These are phyloP conservation scores for Phenganax subtilis DNA, from an alignment of 92 coral and sea anemone genomes.

Conservation along the genomic window DNA sequence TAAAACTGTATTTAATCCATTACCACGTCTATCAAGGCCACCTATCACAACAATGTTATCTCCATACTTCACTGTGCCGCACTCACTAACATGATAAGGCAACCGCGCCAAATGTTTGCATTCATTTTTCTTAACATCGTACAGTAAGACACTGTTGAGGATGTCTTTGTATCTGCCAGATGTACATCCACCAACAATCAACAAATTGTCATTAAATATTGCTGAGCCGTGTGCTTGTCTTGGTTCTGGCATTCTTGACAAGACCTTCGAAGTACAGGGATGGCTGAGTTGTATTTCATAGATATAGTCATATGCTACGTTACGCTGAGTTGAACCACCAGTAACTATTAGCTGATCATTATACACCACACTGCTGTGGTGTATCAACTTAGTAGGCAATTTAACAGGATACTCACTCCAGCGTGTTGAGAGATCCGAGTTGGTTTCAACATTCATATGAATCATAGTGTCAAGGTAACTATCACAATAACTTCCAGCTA, in stretches of 20 bases:
- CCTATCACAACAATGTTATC: slow-evolving; percentile 16
- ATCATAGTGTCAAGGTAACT: neutral
- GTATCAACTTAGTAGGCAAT: no score
- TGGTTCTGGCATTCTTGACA: neutral
- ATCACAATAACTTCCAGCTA: neutral
- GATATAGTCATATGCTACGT: neutral
- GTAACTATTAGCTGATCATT: neutral
- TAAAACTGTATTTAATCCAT: neutral
- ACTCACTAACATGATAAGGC: neutral
- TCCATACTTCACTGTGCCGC: slow-evolving; percentile 13
- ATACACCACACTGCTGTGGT: no score
- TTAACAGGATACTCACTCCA: no score
- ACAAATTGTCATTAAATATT: neutral
- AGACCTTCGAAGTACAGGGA: neutral
- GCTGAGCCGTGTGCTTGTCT: neutral
- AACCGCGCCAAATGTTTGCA: neutral
- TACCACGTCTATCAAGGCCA: neutral
- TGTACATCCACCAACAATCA: neutral
- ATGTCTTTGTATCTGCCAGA: neutral
- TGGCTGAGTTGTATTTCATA: neutral
- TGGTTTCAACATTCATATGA: neutral
- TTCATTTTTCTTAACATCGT: neutral
- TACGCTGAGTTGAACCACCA: neutral
- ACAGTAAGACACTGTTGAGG: neutral
- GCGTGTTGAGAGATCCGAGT: neutral